Conservation (phyloP, 1,140 invertebrate species). For the Aphelinus certus region DNA sequence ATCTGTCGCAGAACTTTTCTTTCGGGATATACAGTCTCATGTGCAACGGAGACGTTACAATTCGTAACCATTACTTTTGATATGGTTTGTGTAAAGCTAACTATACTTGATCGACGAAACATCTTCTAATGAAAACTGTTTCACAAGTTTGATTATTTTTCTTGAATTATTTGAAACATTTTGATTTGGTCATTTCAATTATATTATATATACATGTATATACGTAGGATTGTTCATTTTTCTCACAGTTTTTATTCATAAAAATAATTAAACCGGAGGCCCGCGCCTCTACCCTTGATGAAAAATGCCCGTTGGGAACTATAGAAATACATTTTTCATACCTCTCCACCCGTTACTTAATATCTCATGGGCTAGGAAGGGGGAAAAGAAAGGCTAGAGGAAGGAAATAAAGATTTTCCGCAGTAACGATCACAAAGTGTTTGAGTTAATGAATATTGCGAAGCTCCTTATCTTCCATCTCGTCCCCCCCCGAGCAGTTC, state of each 20-base stretch:
- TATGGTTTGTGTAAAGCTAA: too few relatives aligned
- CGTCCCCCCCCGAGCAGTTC: background rate
- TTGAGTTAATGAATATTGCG: constrained; percentile 43
- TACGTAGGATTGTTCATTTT: too few relatives aligned
- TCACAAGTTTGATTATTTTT: too few relatives aligned
- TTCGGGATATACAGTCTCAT: background rate
- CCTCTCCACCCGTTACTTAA: constrained; percentile 26
- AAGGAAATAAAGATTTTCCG: constrained; percentile 47
- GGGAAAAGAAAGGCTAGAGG: constrained; percentile 19
- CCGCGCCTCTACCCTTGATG: constrained; percentile 13
- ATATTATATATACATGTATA: too few relatives aligned
- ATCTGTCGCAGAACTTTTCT: background rate
- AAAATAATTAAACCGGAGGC: constrained; percentile 19
- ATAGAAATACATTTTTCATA: constrained; percentile 22
- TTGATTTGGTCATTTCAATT: too few relatives aligned
- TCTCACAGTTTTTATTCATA: background rate
- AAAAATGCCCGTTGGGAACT: constrained; percentile 4
- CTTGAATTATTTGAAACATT: too few relatives aligned
- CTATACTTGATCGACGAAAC: too few relatives aligned
- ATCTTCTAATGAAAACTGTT: too few relatives aligned
- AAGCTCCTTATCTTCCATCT: constrained; percentile 26
- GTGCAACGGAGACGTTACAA: too few relatives aligned
- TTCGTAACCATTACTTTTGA: too few relatives aligned
- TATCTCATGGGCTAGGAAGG: constrained; percentile 12
- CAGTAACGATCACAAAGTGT: constrained; percentile 38